Conservation (phyloP, 2,113 vertebrate genomes). For the Myiopsitta monachus region DNA sequence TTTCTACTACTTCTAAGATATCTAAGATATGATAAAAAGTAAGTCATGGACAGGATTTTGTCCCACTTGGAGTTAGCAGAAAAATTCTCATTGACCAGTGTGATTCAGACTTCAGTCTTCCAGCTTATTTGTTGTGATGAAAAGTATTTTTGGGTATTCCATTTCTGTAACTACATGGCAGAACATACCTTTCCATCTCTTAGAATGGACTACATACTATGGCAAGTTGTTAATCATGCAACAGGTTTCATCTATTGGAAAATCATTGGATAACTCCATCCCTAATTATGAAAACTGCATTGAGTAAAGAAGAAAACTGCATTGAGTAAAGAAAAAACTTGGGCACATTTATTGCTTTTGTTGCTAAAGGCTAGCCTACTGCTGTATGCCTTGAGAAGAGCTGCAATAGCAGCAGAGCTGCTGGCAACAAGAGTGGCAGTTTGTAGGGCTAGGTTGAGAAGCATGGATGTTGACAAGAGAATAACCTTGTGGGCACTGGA, state of each 20-base stretch:
- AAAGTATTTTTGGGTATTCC: background rate
- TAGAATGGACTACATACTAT: background rate
- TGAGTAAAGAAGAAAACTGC: background rate
- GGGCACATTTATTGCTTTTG: background rate
- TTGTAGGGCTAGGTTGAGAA: background rate
- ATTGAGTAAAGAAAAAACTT: background rate
- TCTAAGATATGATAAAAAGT: background rate
- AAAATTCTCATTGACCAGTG: background rate
- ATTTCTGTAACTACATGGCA: background rate
- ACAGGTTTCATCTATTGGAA: background rate
- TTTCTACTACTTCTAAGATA: background rate
- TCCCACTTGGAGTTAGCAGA: background rate
- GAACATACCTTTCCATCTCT: background rate
- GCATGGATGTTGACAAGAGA: background rate
- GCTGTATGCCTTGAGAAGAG: background rate
- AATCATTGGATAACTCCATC: background rate
- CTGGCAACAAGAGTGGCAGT: background rate
- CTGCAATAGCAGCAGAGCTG: background rate
- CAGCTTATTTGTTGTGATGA: background rate
- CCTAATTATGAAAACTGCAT: background rate
- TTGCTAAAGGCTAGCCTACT: background rate
- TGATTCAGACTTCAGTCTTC: background rate
- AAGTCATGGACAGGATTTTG: background rate
- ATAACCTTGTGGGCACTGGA: background rate
- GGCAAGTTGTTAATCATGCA: background rate